phyloP scores from a whole-genome alignment of 2,113 vertebrate species.

The Lipotes vexillifer region DNA sequence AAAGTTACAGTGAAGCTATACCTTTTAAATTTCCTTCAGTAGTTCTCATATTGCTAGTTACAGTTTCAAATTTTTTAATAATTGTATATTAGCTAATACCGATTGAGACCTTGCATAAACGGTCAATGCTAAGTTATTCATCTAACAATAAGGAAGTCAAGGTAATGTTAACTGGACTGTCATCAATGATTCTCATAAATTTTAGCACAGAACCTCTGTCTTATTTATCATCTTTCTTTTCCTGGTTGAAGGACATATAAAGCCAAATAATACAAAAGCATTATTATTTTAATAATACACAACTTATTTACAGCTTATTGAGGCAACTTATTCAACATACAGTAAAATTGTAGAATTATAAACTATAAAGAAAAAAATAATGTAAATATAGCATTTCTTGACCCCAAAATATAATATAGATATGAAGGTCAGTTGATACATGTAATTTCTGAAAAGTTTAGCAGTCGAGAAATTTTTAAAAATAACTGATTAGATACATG shows the following conservation, averaged over 20 bases:
- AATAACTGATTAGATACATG: not conserved
- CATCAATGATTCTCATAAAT: not conserved
- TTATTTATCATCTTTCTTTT: not conserved
- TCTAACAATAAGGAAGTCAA: not conserved
- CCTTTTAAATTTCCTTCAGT: not conserved
- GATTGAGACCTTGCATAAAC: not conserved
- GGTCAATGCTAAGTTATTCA: not conserved
- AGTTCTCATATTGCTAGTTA: not conserved
- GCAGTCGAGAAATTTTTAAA: not conserved
- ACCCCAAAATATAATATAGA: not conserved
- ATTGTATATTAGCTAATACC: not conserved
- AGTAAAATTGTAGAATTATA: not conserved
- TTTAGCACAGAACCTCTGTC: not conserved
- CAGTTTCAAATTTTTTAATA: not conserved
- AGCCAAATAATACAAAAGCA: not conserved
- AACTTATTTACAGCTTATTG: not conserved
- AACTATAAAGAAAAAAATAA: not conserved
- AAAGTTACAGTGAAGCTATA: not conserved
- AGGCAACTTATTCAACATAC: not conserved
- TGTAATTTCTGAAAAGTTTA: not conserved
- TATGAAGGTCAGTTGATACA: not conserved
- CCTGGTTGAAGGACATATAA: not conserved
- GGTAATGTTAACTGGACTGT: not conserved
- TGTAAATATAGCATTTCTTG: not conserved
- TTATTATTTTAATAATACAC: not conserved